Base-by-base conservation (phyloP, 2,888 invertebrate species). In the Apotomis capreana region DNA sequence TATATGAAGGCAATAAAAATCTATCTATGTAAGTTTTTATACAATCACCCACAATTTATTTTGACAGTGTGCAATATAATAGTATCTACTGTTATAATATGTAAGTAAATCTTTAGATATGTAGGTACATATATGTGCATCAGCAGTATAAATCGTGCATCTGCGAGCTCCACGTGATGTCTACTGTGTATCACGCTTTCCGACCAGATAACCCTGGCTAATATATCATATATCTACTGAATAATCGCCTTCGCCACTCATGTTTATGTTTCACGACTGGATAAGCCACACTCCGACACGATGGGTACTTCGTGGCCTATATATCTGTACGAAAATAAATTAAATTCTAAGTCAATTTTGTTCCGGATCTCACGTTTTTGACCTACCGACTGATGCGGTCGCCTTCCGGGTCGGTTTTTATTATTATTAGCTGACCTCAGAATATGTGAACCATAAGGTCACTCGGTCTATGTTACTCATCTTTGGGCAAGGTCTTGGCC, bases 321-420 rank as follows among this genome's bases (percentile, higher is more conserved):
- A 65, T 65, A 36, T 37, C 5, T 37, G 37, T 49, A 6, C 60
- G 55, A 55, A 65, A 60, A 70, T 55, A 36, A 63, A 46, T 65
- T 55, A 58, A 52, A 58, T 15, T 63, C n/a, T 59, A 36, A 36
- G 46, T 46, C 5, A 8, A 37, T 63, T 46, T 63, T 63, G 52
- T 68, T 59, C 68, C 68, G 85, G 83, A 87, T 81, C 85, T 90
- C 89, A 90, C 88, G 88, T 79, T 80, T 81, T 81, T 73, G 80
- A 83, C 77, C 80, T 84, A 84, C 79, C 82, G 80, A 83, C 84
- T 84, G 76, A 78, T 76, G 76, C 77, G 76, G 83, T 74, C 79
- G 79, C 81, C 85, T 91, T 91, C 91, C 90, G 90, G 85, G 87
- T 86, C 82, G 81, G 76, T 83, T 84, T 86, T 86, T 83, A 79